These are phyloP conservation scores for Marcusenius ussheri DNA, from an alignment of 2,113 vertebrate species.

Conservation along the genomic window DNA sequence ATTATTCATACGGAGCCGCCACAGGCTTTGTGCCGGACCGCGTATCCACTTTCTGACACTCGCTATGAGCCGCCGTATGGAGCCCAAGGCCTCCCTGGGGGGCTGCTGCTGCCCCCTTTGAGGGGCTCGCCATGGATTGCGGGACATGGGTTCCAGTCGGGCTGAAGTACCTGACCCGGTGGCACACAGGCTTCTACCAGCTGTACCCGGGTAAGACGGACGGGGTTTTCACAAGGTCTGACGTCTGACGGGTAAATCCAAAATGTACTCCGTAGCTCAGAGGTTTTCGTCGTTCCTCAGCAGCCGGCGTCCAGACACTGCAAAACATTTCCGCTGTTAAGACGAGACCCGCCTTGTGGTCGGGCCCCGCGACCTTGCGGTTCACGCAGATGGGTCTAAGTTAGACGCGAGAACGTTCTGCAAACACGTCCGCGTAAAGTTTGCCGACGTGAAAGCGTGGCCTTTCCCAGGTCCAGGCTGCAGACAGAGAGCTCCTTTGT, in stretches of 20 bases:
- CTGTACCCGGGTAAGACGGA: conserved; percentile 80
- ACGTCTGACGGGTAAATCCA: not conserved
- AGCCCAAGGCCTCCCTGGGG: not conserved
- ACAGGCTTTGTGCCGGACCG: conserved; percentile 53
- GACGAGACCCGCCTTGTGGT: not conserved
- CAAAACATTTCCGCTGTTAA: not conserved
- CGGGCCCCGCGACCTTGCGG: not conserved
- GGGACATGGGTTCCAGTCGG: conserved; percentile 78
- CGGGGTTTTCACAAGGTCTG: not conserved
- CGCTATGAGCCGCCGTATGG: not conserved
- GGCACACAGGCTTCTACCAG: conserved; percentile 91
- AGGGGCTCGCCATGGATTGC: conserved; percentile 70
- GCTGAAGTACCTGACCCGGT: conserved; percentile 79
- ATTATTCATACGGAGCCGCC: conserved; percentile 74
- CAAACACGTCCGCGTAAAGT: not conserved
- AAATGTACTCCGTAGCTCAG: not conserved
- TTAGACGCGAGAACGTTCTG: not conserved
- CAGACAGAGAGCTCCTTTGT: not conserved
- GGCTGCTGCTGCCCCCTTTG: conserved; percentile 22
- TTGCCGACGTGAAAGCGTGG: not conserved
- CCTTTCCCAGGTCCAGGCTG: not conserved
- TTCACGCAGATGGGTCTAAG: not conserved
- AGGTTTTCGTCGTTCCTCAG: not conserved
- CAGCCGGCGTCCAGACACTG: not conserved
- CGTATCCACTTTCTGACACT: conserved; percentile 56